Evolutionary conservation across 2,113 vertebrate genomes (phyloP).

Genomic region (Indicator indicator): DNA sequence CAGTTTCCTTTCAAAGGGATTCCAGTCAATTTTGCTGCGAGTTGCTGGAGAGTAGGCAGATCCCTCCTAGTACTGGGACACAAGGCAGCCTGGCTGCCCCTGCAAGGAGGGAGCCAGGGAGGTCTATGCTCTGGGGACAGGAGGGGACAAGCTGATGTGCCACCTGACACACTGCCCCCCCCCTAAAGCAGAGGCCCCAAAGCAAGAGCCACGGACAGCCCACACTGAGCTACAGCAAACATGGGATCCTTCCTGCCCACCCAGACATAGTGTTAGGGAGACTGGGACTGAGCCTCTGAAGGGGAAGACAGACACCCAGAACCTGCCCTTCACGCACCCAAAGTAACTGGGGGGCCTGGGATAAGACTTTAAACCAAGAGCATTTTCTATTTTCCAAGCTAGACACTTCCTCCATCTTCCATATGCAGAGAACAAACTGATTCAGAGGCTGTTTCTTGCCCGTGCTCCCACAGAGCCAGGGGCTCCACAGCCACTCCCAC

Average conservation of each 20-base stretch:
- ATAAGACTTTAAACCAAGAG: neutral
- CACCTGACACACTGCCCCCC: neutral
- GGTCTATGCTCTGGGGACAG: neutral
- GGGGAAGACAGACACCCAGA: neutral
- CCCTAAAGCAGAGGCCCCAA: neutral
- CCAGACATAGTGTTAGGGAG: neutral
- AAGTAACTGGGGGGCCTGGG: rapidly evolving
- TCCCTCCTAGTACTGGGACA: neutral
- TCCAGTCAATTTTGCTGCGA: neutral
- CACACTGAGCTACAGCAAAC: neutral
- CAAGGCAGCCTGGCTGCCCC: neutral
- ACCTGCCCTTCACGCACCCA: neutral
- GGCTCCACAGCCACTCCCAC: neutral
- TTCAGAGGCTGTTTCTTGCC: neutral
- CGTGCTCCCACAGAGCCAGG: neutral
- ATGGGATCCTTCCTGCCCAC: neutral
- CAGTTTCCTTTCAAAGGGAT: neutral
- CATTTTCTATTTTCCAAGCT: neutral
- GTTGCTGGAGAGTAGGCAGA: neutral
- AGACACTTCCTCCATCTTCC: neutral
- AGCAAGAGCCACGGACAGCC: neutral
- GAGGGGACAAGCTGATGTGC: neutral
- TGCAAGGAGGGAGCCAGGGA: neutral
- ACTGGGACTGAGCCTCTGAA: neutral
- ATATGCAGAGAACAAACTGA: neutral